Evolutionary conservation across 2,797 vertebrate genomes (phyloP), one percentile per base, ranked within the genome.

Genomic region (Sciaenops ocellatus): DNA sequence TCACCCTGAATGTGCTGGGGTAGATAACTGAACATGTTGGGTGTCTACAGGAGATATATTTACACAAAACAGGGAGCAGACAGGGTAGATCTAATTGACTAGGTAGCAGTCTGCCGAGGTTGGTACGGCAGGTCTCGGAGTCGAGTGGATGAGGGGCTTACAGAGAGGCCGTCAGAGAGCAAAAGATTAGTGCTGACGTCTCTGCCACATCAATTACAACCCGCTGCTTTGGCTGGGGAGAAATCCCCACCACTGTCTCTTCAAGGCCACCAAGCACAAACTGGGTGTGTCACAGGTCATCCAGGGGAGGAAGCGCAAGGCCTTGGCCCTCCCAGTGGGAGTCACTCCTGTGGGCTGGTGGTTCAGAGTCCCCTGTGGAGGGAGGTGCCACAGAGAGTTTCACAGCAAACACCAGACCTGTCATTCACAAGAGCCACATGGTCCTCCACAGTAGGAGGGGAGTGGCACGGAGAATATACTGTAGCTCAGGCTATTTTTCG

Each of bases 121-220:
- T 84, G 76, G 74, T 55, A 41, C 71, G 79, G 93, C 90, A 82
- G 86, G 76, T 90, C 91, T 87, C 13, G 2, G 71, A 93, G 89
- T 92, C 66, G 92, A 94, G 93, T 86, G 87, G 81, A 90, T 88
- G 85, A 76, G 89, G 83, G 82, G 86, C 69, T 89, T 88, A 79
- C 89, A 86, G 92, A 85, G 89, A 78, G 84, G 81, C 87, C 63
- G 78, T 85, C 88, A 73, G 82, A 90, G 83, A 87, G 92, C 90
- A 88, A 88, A 91, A 95, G 96, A 96, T 94, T 94, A 95, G 92
- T 91, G 85, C 79, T 91, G 95, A 95, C 87, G 69, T 95, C 93
- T 92, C 93, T 95, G 95, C 94, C 95, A 94, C 94, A 96, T 96
- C 93, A 87, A 94, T 94, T 95, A 95, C 81, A 82, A 91, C 91